Evolutionary conservation across 2,888 invertebrate species (phyloP), one percentile per base, ranked within the genome.

Genomic region (Synanthedon myopaeformis): DNA sequence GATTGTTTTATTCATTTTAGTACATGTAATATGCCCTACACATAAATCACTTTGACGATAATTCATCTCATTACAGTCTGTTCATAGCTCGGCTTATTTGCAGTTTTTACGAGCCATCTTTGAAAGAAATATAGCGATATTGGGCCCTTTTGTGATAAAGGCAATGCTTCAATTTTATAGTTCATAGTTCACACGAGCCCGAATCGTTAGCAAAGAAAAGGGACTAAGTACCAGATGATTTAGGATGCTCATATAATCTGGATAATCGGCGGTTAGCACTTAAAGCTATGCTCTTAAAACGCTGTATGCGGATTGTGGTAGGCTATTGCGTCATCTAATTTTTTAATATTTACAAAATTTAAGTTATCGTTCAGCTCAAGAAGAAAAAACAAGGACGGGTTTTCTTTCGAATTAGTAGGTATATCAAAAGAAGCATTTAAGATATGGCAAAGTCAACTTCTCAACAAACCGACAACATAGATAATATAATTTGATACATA

Each of bases 141-240:
- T 69, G 66, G 66, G 67, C 70, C 76, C 76, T 76, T 83, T 79
- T 80, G 72, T 81, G 69, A 75, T 76, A 73, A 70, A 72, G 63
- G 77, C 74, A 70, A 81, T 83, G 72, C 82, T 79, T 85, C 82
- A 85, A 84, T 77, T 84, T 86, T 85, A 84, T 82, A 81, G 85
- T 79, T 81, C 82, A 79, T 85, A 83, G 84, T 84, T 83, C 84
- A 79, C 68, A 70, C 63, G 59, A 65, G 65, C 63, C 65, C 65
- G 69, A 61, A 65, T 65, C 59, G 52, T n/a, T 13, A 19, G 66
- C 66, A 67, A 69, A 70, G 72, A 70, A 77, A 72, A 70, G 72
- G 67, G 65, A 51, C 73, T 79, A 78, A 83, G 77, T 77, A 78
- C 80, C 63, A 67, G 69, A 79, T 84, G 85, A 85, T 85, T 85